Percentiles rank a stretch among this genome's conserved stretches.
Evolutionary conservation across 2,888 invertebrate species (phyloP).

Genomic region (Uloborus plumipes): DNA sequence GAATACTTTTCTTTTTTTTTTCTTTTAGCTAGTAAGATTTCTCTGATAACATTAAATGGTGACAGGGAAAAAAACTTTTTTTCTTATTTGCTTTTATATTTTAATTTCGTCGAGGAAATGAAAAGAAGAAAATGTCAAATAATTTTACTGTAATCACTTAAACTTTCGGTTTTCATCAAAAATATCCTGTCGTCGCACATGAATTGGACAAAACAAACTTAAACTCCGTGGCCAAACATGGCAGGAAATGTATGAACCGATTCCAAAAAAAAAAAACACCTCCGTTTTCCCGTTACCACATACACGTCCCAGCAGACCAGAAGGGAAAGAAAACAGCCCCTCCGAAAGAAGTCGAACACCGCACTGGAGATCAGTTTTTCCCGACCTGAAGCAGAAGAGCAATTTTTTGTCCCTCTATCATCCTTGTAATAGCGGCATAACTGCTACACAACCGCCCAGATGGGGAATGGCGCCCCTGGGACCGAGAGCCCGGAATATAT

Average conservation of each 20-base stretch:
- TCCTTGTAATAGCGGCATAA: slow-evolving; percentile 61
- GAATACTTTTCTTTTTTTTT: too few species aligned
- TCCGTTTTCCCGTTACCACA: not conserved
- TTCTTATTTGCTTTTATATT: too few species aligned
- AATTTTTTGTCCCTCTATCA: slow-evolving; percentile 58
- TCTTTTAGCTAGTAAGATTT: too few species aligned
- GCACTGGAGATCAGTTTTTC: slow-evolving; percentile 54
- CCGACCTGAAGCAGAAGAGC: slow-evolving; percentile 25
- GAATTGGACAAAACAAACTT: too few species aligned
- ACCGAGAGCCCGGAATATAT: slow-evolving; percentile 26
- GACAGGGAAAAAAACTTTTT: too few species aligned
- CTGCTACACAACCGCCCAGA: slow-evolving; percentile 58
- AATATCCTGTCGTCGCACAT: too few species aligned
- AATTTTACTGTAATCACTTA: too few species aligned
- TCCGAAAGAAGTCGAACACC: not conserved
- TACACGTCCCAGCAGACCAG: not conserved
- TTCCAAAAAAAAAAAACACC: too few species aligned
- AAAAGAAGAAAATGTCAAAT: too few species aligned
- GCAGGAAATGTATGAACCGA: not conserved
- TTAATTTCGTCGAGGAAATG: too few species aligned
- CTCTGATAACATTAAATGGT: too few species aligned
- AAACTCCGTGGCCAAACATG: slow-evolving; percentile 5
- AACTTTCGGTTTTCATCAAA: too few species aligned
- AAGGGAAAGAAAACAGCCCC: slow-evolving; percentile 12
- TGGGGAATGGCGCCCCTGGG: slow-evolving; percentile 36